These are phyloP conservation scores for Embidobia sp. DNA, from an alignment of 2,888 invertebrate genomes.

Conservation along the genomic window DNA sequence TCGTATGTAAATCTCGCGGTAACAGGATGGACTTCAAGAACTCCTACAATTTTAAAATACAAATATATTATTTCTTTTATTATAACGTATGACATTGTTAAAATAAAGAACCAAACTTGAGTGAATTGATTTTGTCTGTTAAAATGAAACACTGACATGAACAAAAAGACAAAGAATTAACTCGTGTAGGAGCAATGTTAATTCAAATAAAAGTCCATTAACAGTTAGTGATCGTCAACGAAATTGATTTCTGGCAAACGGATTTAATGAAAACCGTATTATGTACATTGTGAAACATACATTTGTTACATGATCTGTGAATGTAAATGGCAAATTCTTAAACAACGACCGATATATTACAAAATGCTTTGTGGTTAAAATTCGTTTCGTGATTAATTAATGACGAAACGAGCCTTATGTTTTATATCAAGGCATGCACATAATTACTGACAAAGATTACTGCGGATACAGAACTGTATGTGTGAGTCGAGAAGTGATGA, in stretches of 20 bases:
- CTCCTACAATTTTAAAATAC: constrained; percentile 57
- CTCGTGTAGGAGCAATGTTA: not conserved
- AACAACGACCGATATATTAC: constrained; percentile 49
- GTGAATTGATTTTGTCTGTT: no score
- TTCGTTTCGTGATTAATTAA: constrained; percentile 19
- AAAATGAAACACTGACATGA: no score
- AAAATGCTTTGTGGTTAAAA: constrained; percentile 2
- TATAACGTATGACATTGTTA: no score
- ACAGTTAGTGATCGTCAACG: no score
- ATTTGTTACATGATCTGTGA: no score
- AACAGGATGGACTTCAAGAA: constrained; percentile 53
- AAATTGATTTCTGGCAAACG: constrained; percentile 37
- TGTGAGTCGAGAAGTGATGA: constrained; percentile 78
- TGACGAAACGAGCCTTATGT: constrained; percentile 55
- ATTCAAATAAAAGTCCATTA: constrained; percentile 13
- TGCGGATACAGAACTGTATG: constrained; percentile 80
- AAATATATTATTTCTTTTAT: constrained; percentile 26
- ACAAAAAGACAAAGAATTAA: no score
- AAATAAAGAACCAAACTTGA: no score
- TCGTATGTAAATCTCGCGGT: constrained; percentile 34
- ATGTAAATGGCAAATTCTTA: constrained; percentile 20
- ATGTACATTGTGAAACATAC: no score
- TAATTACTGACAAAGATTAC: constrained; percentile 77
- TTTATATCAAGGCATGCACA: constrained; percentile 65
- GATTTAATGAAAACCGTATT: constrained; percentile 48